Evolutionary conservation across 2,888 invertebrate genomes (phyloP), one percentile per base, ranked within the genome.

Genomic region (Drosophila kokeensis): DNA sequence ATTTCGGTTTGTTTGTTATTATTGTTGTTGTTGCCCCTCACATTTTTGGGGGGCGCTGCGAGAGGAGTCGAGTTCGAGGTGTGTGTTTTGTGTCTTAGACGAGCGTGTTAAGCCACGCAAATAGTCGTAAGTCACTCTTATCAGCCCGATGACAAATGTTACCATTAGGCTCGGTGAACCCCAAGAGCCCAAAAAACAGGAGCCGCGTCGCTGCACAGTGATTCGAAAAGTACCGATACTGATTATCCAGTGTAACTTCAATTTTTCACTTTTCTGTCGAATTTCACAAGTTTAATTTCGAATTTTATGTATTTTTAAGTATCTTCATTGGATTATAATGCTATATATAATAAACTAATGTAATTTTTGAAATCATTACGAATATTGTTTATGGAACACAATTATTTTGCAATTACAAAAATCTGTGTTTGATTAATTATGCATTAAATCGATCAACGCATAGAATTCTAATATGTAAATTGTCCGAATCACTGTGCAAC

Each of bases 121-220:
- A 88, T 75, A 73, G 61, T 54, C 36, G 50, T 36, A 63, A 70
- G 66, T 58, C 77, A 62, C 55, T 78, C 81, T 88, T 84, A 84
- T 84, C 89, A 74, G 72, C 24, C 57, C 58, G 60, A 61, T 87
- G 86, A 87, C 70, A 74, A 74, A 76, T 81, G 73, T 63, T 64
- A 60, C 52, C 73, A 81, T 83, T 86, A 86, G 76, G 49, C 62
- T 18, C 38, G 52, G 45, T 57, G 21, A 15, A 49, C 38, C 30
- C 29, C 55, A 34, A 57, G 66, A 57, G 11, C 11, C 24, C 61
- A 50, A 18, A 53, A 53, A 21, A 32, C 53, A 50, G 63, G 36
- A 32, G 34, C 13, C 38, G 15, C n/a, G 13, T 4, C 5, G 29
- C 1, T 18, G 76, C 73, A 76, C 79, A 73, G 64, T 69, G 58